Base-by-base conservation (phyloP, 2,888 invertebrate species). In the Lasioglossum morio region DNA sequence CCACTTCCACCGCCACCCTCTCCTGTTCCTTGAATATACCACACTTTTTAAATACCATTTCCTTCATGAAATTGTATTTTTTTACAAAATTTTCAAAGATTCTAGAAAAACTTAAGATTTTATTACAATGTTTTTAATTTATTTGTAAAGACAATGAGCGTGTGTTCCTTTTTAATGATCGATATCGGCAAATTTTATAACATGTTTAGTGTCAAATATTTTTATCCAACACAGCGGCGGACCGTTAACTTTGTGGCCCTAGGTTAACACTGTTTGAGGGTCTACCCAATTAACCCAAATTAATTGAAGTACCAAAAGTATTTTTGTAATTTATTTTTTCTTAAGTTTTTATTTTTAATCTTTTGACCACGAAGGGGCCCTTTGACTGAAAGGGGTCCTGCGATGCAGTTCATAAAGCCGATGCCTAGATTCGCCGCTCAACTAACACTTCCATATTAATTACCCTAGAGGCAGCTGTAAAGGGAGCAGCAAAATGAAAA, bases 1-100 rank as follows among this genome's bases (percentile, higher is more conserved):
- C 98, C 97, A 4, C 95, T 97, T 86, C 98, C 98, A 57, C 98
- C 98, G 16, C 98, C 98, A 14, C 98, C 98, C 43, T 98, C 98
- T 69, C 98, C 98, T 30, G 97, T 97, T 74, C 97, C 97, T 46
- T 95, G 90, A 81, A 77, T 46, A 27, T 34, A 48, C 48, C 69
- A n/a, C 8, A 70, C 60, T 43, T 30, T 74, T 70, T 60, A 72
- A 34, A 40, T 27, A 82, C 27, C 60, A 7, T 57, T 77, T 72
- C 72, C 72, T 63, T 77, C 48, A 37, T 43, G 37, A 66, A 78
- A 77, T 69, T 16, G 43, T 37, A 43, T 43, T 72, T 81, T 66
- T 37, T 77, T 34, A 57, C 23, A 48, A 60, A 37, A 57, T 75
- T 63, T 66, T 72, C 23, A 63, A 37, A 23, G 12, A 72, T 66